Base-by-base conservation (phyloP, 2,888 invertebrate genomes). In the Noctua janthina region DNA sequence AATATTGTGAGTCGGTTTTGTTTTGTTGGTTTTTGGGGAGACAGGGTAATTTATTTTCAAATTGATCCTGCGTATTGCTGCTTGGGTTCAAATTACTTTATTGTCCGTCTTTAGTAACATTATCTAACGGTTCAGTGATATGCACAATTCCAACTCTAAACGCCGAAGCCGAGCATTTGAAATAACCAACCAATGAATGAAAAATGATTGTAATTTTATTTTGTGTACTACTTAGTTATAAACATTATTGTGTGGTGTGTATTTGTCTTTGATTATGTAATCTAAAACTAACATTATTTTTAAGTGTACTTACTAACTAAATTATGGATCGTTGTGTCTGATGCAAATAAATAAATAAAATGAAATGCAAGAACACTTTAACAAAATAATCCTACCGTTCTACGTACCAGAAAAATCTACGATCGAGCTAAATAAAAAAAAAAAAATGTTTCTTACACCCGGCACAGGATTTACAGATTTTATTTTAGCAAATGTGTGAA, bases 1-100 rank as follows among this genome's bases (percentile, higher is more conserved):
- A 78, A 79, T 82, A 73, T 76, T 73, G 56, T 74, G 68, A 54
- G 59, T 49, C 39, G n/a, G 76, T 78, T 81, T 66, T 51, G 43
- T 35, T 49, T 74, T 0, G 10, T 15, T 49, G 23, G 1, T 39
- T 70, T 71, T 17, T 11, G 1, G 49, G 1, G 3, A 66, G 35
- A 49, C 2, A 17, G 10, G 10, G 46, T 7, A 35, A 8, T 64
- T 64, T 1, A 56, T 56, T 56, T 56, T 23, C 7, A 11, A 56
- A 10, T 56, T 59, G 29, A 62, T 29, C 7, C 2, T 62, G 13
- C 15, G 62, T n/a, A n/a, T n/a, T n/a, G 1, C 29, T 15, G 62
- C 15, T 29, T 29, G 29, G 62, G 59, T 59, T n/a, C n/a, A 59
- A n/a, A 59, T 62, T 7, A 29, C 2, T 29, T 62, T 29, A 62